A percentile compares a stretch with the other conserved stretches of the same genome.
These are phyloP conservation scores for Drosophila pseudoananassae DNA, from an alignment of 1,140 invertebrate genomes.

Conservation along the genomic window DNA sequence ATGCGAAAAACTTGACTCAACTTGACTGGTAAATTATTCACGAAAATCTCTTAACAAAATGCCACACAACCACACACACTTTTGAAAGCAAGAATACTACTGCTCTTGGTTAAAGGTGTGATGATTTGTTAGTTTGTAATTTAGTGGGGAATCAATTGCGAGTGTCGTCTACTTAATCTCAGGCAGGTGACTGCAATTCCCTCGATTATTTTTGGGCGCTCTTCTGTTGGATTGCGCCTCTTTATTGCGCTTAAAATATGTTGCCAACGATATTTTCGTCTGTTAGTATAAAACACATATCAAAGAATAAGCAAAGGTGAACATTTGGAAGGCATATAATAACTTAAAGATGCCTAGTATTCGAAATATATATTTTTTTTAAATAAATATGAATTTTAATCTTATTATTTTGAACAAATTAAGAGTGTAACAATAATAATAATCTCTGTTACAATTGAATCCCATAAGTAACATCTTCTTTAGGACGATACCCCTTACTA, in stretches of 20 bases:
- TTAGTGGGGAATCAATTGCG: slow-evolving; percentile 39
- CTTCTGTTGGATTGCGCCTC: slow-evolving; percentile 42
- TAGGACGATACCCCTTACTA: slow-evolving; percentile 29
- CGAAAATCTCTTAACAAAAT: slow-evolving; percentile 18
- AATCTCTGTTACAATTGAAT: background rate
- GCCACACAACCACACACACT: slow-evolving; percentile 10
- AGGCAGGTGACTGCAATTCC: slow-evolving; percentile 50
- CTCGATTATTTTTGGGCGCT: slow-evolving; percentile 6
- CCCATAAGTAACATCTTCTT: background rate
- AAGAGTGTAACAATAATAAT: too few species aligned
- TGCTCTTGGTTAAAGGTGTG: slow-evolving; percentile 9
- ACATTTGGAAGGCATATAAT: background rate
- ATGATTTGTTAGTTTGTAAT: slow-evolving; percentile 34
- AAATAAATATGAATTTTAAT: background rate
- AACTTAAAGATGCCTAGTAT: slow-evolving; percentile 1
- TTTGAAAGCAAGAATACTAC: background rate
- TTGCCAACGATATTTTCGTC: slow-evolving; percentile 59
- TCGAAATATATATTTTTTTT: background rate
- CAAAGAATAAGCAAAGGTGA: slow-evolving; percentile 42
- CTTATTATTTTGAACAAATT: too few species aligned
- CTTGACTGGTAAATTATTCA: slow-evolving; percentile 65
- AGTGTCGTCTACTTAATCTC: slow-evolving; percentile 75
- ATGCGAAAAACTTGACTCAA: slow-evolving; percentile 73
- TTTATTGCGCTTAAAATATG: slow-evolving; percentile 75
- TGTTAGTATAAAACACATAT: slow-evolving; percentile 58